phyloP scores from a whole-genome alignment of 2,797 vertebrate genomes.

The Melanotaenia maccullochi region DNA sequence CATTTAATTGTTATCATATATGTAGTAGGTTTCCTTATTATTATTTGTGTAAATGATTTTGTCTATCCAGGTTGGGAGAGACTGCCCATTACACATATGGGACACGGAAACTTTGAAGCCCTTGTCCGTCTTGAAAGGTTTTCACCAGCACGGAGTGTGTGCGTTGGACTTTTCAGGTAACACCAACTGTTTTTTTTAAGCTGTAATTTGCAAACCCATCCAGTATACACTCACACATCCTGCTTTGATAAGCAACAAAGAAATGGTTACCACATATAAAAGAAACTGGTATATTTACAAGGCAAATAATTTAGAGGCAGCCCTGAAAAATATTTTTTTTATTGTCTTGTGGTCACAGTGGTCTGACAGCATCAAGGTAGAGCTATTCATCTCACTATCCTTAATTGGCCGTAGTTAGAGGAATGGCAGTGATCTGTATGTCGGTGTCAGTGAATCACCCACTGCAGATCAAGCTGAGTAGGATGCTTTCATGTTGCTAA shows the following conservation, averaged over 20 bases:
- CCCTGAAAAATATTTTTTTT: conserved; percentile 22
- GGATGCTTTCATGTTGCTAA: conserved; percentile 65
- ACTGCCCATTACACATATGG: conserved; percentile 96
- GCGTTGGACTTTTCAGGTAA: conserved; percentile 98
- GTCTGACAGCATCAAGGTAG: conserved; percentile 50
- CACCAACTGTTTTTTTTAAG: not conserved
- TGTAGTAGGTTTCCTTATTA: not conserved
- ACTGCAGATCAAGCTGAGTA: conserved; percentile 51
- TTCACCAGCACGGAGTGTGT: conserved; percentile 96
- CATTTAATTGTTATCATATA: not conserved
- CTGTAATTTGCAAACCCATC: not conserved
- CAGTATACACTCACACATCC: conserved; percentile 16
- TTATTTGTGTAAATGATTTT: conserved; percentile 13
- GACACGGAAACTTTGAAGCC: conserved; percentile 95
- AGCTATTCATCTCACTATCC: conserved; percentile 50
- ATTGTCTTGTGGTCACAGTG: conserved; percentile 33
- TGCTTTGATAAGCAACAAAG: conserved; percentile 25
- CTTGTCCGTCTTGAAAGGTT: conserved; percentile 94
- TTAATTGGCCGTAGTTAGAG: conserved; percentile 68
- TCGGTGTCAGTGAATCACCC: conserved; percentile 62
- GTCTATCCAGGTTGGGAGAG: conserved; percentile 90
- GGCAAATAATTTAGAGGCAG: conserved; percentile 48
- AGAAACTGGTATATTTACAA: conserved; percentile 35
- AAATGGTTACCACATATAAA: conserved; percentile 19
- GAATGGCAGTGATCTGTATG: conserved; percentile 47